Evolutionary conservation across 1,140 invertebrate species (phyloP).

Genomic region (Dendrolimus kikuchii): DNA sequence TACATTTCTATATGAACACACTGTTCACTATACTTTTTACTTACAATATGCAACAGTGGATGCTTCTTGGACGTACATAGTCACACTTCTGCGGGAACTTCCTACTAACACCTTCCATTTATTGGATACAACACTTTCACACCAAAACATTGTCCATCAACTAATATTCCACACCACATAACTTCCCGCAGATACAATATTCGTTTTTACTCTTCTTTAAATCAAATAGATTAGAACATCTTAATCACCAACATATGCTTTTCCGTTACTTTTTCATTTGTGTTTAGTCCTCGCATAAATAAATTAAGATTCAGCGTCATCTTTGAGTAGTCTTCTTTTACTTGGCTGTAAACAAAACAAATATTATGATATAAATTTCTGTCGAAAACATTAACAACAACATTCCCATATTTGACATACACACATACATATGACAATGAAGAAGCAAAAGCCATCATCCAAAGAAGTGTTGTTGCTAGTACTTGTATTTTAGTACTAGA

Average conservation of each 20-base stretch:
- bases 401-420: too few relatives aligned
- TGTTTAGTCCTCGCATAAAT: conserved; percentile 65
- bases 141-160: conserved; percentile 62
- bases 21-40: conserved; percentile 29
- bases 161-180: conserved; percentile 38
- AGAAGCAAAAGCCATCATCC: not conserved
- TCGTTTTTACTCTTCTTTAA: conserved; percentile 14
- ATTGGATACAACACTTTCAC: conserved; percentile 69
- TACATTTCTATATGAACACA: too few relatives aligned
- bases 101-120: conserved; percentile 58
- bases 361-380: too few relatives aligned
- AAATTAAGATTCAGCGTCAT: conserved; percentile 62
- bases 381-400: too few relatives aligned
- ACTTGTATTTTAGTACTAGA: not conserved
- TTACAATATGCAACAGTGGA: conserved; percentile 35
- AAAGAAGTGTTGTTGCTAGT: not conserved
- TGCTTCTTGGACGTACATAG: conserved; percentile 35
- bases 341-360: conserved; percentile 45
- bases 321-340: conserved; percentile 33
- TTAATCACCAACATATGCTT: conserved; percentile 57
- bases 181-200: conserved; percentile 46
- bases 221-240: conserved; percentile 49
- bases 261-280: conserved; percentile 59
- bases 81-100: conserved; percentile 52
- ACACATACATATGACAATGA: too few relatives aligned